Conservation (phyloP, 2,113 vertebrate genomes). For the Ailuropoda melanoleuca region DNA sequence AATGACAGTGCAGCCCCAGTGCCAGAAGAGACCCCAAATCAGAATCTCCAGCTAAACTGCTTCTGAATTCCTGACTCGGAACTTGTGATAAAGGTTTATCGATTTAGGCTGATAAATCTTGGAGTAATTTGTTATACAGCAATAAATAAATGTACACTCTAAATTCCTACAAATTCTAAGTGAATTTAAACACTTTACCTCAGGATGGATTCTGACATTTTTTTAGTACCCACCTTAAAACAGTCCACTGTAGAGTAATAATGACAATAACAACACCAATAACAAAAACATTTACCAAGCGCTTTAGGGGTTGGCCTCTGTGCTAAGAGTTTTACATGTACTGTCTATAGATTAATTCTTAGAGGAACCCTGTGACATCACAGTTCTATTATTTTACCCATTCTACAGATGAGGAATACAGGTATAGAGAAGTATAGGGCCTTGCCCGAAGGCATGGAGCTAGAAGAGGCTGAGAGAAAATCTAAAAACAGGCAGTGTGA, state of each 20-base stretch:
- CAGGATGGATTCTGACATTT: not conserved
- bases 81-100: not conserved
- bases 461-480: not conserved
- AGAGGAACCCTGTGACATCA: not conserved
- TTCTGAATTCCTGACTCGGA: not conserved
- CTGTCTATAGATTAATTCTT: not conserved
- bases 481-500: not conserved
- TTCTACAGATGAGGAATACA: not conserved
- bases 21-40: not conserved
- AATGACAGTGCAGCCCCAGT: not conserved
- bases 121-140: not conserved
- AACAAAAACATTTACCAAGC: not conserved
- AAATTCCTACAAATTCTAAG: not conserved
- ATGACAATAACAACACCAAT: not conserved
- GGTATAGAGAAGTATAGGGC: not conserved
- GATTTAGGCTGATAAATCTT: not conserved
- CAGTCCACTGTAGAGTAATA: not conserved
- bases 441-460: not conserved
- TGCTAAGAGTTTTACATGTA: not conserved
- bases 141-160: not conserved
- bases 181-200: not conserved
- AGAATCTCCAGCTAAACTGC: not conserved
- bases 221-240: not conserved
- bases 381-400: not conserved
- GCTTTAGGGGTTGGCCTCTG: not conserved